Base-by-base conservation (phyloP, 2,888 invertebrate species). In the Galerucella calmariensis region DNA sequence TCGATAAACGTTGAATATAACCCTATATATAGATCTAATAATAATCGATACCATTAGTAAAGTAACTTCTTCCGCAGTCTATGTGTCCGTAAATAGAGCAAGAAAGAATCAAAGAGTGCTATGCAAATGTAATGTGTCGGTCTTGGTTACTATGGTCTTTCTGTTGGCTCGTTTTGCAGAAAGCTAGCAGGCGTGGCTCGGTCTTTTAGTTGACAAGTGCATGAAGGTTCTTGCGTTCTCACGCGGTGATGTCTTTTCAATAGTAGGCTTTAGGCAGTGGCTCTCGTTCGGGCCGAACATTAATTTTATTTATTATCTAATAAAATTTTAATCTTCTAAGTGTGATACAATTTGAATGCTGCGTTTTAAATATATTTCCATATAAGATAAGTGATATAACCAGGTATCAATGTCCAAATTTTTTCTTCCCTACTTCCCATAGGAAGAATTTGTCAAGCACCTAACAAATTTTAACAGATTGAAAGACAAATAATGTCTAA, bases 181-280 rank as follows among this genome's bases (percentile, higher is more conserved):
- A 68, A 68, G 67, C 63, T 46, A 69, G 73, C 72, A 77, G 78
- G 78, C 78, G 78, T 78, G 77, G 78, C 78, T 73, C 68, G 75
- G 74, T 78, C 69, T 78, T 65, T 77, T 69, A 69, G 73, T 75
- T 78, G 79, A 79, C 79, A 79, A 79, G 79, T 79, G 79, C 77
- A 78, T 68, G 78, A 77, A 78, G 77, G 78, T 76, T 78, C 72
- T 75, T 76, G 68, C 78, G 79, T 79, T 79, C 79, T 78, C 79
- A 79, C 79, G 79, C 77, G 77, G 70, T 74, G 75, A 69, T 73
- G 70, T 78, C 70, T 70, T 62, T 74, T 65, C 72, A 67, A 71
- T 71, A 58, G 56, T 63, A 44, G 5, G 35, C 24, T 20, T 58
- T 48, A n/a, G 41, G n/a, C 71, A 71, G 71, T 71, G 71, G 58